Evolutionary conservation across 2,113 vertebrate genomes (phyloP).

Genomic region (Myocastor coypus): DNA sequence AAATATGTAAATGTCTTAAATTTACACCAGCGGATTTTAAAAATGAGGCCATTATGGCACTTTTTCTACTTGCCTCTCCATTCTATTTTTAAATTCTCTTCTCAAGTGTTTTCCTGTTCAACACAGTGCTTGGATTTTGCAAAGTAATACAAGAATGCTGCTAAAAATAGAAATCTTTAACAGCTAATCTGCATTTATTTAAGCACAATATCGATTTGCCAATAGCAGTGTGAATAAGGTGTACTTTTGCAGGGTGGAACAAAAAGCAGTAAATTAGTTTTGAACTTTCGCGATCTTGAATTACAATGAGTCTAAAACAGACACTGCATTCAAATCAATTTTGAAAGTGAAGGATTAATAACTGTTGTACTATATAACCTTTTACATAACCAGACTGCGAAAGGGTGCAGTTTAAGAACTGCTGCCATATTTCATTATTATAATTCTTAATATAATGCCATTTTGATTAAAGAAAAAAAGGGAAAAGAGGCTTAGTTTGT

Average conservation of each 20-base stretch:
- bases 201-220: conserved; percentile 79
- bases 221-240: conserved; percentile 73
- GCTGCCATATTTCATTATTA: conserved; percentile 84
- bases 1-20: conserved; percentile 68
- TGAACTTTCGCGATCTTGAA: conserved; percentile 85
- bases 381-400: conserved; percentile 76
- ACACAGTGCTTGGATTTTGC: conserved; percentile 20
- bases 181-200: conserved; percentile 68
- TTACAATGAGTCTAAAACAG: conserved; percentile 83
- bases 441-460: conserved; percentile 78
- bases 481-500: conserved; percentile 76
- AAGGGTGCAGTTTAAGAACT: conserved; percentile 77
- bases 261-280: conserved; percentile 86
- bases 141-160: conserved; percentile 70
- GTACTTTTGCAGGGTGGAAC: conserved; percentile 81
- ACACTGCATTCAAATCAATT: conserved; percentile 85
- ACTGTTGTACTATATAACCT: conserved; percentile 81
- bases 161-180: conserved; percentile 70
- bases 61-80: conserved; percentile 19
- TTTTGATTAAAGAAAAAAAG: conserved; percentile 68
- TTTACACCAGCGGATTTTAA: conserved; percentile 56
- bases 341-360: conserved; percentile 87
- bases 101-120: neutral
- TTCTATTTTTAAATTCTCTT: conserved; percentile 59
- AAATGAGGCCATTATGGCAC: conserved; percentile 21